Base-by-base conservation (phyloP, 2,797 vertebrate genomes). In the Gobio occitaniae region DNA sequence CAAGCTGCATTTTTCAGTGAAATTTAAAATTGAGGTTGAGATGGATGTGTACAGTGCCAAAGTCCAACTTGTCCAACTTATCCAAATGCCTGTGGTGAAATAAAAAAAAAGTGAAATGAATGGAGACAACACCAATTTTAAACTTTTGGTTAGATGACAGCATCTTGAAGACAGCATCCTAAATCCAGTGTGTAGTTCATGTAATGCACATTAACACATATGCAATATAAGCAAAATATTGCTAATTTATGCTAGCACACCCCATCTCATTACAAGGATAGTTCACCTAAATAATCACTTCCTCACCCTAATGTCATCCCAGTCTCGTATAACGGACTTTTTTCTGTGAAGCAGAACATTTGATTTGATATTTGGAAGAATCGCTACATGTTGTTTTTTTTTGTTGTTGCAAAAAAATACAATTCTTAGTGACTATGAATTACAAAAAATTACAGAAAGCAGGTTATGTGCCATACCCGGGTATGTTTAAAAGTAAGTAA, bases 41-140 rank as follows among this genome's bases (percentile, higher is more conserved):
- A 50, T 78, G 83, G 50, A 68, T 66, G 71, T 69, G 52, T 44
- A 71, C 2, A 52, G 13, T 83, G 56, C 80, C 75, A 83, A 86
- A 74, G 68, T 63, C 41, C 36, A 74, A 71, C 9, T 78, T 78
- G 68, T 63, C 41, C 36, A 74, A 71, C 9, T 78, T 78, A 77
- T 82, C 80, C 68, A 86, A 74, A 86, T 79, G 29, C 68, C 48
- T 75, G 69, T 75, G 86, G 48, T 41, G 41, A 66, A 19, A 59
- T 48, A 11, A 79, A 65, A 71, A 25, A 52, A 52, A 25, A 36
- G 47, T 48, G 32, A 13, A 83, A 56, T 7, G 52, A 50, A 48
- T 44, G 59, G 15, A 75, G 47, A 63, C 32, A 44, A 65, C 71
- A 29, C 12, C 41, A 48, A 56, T 75, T 83, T 52, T 19, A 52